phyloP scores from a whole-genome alignment of 2,888 invertebrate genomes.

The Antheraea yamamai region DNA sequence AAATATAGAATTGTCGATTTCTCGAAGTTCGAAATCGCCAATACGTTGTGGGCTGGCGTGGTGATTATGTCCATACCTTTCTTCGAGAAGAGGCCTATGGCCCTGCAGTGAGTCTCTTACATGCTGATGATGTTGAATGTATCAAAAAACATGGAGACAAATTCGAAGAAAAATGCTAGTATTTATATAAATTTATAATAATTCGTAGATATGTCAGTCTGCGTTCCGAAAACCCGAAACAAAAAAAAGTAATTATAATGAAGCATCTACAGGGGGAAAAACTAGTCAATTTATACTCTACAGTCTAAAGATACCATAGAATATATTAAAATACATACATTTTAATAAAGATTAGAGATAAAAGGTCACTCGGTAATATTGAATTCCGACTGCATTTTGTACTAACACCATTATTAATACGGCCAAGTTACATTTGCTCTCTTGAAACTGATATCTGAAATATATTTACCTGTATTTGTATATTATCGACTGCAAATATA shows the following conservation, averaged over 20 bases:
- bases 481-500: slow-evolving; percentile 5
- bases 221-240: too few relatives aligned
- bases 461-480: not conserved
- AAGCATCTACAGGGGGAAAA: not conserved
- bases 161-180: too few relatives aligned
- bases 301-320: not conserved
- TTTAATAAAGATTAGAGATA: slow-evolving; percentile 7
- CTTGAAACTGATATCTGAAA: not conserved
- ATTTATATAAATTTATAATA: too few relatives aligned
- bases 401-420: slow-evolving; percentile 5
- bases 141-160: too few relatives aligned
- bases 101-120: too few relatives aligned
- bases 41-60: too few relatives aligned
- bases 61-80: too few relatives aligned
- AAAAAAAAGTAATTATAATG: not conserved
- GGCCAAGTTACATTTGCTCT: not conserved
- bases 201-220: too few relatives aligned
- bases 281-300: not conserved
- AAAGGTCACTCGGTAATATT: slow-evolving; percentile 9
- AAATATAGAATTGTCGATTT: too few relatives aligned
- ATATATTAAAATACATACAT: not conserved
- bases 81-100: too few relatives aligned
- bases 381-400: slow-evolving; percentile 7
- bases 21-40: too few relatives aligned
- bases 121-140: too few relatives aligned